Base-by-base conservation (phyloP, 1,140 invertebrate genomes). In the Aphaenogaster rudis region DNA sequence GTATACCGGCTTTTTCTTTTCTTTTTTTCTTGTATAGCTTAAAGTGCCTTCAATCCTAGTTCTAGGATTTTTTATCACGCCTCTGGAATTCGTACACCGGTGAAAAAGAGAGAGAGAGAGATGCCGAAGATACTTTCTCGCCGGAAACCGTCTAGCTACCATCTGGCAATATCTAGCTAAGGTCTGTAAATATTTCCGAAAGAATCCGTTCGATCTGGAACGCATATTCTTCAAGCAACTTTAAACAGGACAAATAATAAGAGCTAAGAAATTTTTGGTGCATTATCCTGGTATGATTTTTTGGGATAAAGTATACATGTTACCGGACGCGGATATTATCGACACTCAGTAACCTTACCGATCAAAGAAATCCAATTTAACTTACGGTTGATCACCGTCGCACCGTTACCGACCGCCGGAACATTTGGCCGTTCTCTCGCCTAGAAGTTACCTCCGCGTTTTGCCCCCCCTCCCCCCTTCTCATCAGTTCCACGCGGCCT, bases 351-450 rank as follows among this genome's bases (percentile, higher is more conserved):
- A 39, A 1, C 1, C 3, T 28, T 50, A 79, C 11, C 59, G 45
- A 50, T 17, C 28, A 6, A 6, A 9, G 4, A 28, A 21, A 52
- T 21, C 11, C 50, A 48, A 48, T 3, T 8, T 21, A 28, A 28
- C 28, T n/a, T 36, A 39, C 3, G 3, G 36, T 42, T 52, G 36
- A 11, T 11, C 15, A 52, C 13, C 5, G 17, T 15, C 4, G 17
- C 42, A 57, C 3, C n/a, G 36, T 76, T 76, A 78, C 76, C 76
- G 76, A 64, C 39, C 39, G 57, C 0, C 11, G 54, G 13, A 59
- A 59, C 36, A 59, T 15, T 42, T 21, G 17, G 4, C 17, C 17
- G n/a, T 52, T 72, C 3, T 17, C 69, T 72, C 42, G 11, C 50
- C 21, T 48, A 28, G 4, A 66, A n/a, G 36, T 74, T 50, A 72